Percentiles rank a stretch among this genome's conserved stretches.
Conservation (phyloP, 2,888 invertebrate species). For the Cataglyphis albicans region DNA sequence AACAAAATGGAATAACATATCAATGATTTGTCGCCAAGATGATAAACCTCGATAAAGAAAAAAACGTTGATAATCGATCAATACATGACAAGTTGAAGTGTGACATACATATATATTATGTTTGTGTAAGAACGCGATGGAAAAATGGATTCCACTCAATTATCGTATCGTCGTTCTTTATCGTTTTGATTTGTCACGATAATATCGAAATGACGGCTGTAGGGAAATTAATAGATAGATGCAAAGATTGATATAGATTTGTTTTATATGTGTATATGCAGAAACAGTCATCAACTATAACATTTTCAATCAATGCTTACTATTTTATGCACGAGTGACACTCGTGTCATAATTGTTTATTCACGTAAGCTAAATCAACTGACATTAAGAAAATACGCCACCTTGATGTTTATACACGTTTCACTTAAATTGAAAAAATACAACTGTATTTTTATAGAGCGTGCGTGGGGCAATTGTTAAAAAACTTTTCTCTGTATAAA, state of each 20-base stretch:
- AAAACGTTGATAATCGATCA: constrained; percentile 29
- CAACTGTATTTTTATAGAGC: neutral
- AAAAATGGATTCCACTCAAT: constrained; percentile 32
- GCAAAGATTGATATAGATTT: neutral
- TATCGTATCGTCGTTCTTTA: constrained; percentile 44
- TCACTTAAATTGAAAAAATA: neutral
- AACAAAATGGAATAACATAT: neutral
- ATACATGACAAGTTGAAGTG: constrained; percentile 36
- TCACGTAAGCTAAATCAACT: constrained; percentile 5
- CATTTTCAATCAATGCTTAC: constrained; percentile 10
- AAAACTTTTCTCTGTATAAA: neutral
- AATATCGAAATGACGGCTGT: constrained; percentile 21
- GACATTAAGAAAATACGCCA: constrained; percentile 6
- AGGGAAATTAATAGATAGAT: constrained; percentile 22
- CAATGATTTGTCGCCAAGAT: constrained; percentile 11
- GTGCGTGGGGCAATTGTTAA: neutral
- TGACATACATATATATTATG: constrained; percentile 5
- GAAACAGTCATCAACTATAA: neutral
- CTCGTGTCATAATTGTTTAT: neutral
- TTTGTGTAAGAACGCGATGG: constrained; percentile 24
- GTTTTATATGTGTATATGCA: neutral
- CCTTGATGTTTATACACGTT: too few species aligned
- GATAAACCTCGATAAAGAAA: constrained; percentile 18
- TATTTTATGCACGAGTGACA: neutral
- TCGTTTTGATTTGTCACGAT: constrained; percentile 46